A percentile compares a stretch with the other conserved stretches of the same genome.
phyloP scores from a whole-genome alignment of 2,113 vertebrate genomes.

The Lanius collurio region DNA sequence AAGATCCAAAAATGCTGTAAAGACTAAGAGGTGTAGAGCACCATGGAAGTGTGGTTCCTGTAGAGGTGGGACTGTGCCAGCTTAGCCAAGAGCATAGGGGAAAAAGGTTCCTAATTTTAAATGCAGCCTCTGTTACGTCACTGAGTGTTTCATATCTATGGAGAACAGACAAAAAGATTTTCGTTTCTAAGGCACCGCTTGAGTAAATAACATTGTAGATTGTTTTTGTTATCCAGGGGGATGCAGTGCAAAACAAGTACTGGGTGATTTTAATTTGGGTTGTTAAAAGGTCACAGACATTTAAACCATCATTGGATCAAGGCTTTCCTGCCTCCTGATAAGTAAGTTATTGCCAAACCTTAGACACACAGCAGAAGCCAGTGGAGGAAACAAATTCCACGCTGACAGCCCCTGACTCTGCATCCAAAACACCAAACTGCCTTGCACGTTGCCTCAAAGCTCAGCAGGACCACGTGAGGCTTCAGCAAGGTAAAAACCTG shows the following conservation, averaged over 20 bases:
- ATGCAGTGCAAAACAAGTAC: not conserved
- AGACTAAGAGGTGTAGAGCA: not conserved
- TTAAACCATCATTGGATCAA: not conserved
- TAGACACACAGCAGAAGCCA: not conserved
- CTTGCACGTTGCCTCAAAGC: not conserved
- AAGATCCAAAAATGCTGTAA: not conserved
- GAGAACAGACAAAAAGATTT: not conserved
- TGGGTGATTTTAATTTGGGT: not conserved
- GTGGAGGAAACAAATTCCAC: not conserved
- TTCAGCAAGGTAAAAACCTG: not conserved
- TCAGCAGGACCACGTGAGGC: fast-evolving
- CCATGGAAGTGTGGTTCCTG: not conserved
- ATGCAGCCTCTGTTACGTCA: not conserved
- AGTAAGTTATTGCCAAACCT: not conserved
- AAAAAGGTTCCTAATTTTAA: not conserved
- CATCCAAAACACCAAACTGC: not conserved
- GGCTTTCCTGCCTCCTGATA: not conserved
- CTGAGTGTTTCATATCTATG: not conserved
- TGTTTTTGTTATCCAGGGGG: not conserved
- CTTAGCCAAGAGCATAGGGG: not conserved
- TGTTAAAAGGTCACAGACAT: not conserved
- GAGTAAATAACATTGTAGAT: not conserved
- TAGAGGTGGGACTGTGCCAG: not conserved
- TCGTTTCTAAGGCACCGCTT: not conserved
- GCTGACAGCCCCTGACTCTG: not conserved